Evolutionary conservation across 2,888 invertebrate species (phyloP).

Genomic region (Tetheella fluctuosa): DNA sequence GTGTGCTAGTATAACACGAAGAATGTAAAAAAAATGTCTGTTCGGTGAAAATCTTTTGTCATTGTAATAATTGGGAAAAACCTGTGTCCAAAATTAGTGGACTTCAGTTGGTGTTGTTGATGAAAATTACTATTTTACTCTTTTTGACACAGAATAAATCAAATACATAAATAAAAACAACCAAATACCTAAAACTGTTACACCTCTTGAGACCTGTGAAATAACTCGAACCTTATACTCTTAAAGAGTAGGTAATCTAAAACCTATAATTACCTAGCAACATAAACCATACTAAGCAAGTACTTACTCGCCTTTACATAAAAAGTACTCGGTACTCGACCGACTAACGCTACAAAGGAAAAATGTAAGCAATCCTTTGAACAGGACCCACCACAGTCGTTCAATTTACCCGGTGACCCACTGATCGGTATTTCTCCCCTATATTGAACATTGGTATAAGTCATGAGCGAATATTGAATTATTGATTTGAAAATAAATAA

Average conservation of each 20-base stretch:
- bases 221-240: not conserved
- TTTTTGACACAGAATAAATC: too few species aligned
- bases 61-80: too few species aligned
- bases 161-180: too few species aligned
- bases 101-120: too few species aligned
- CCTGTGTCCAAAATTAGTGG: too few species aligned
- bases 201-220: too few species aligned
- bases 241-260: not conserved
- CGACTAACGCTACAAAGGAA: slow-evolving; percentile 33
- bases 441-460: slow-evolving; percentile 29
- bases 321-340: slow-evolving; percentile 4
- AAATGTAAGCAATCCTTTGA: slow-evolving; percentile 30
- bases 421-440: slow-evolving; percentile 31
- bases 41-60: too few species aligned
- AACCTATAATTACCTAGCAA: not conserved
- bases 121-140: too few species aligned
- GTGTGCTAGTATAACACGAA: not conserved
- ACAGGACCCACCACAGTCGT: slow-evolving; percentile 24
- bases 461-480: not conserved
- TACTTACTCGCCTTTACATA: slow-evolving; percentile 9
- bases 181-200: too few species aligned
- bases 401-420: slow-evolving; percentile 36
- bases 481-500: not conserved
- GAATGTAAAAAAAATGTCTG: not conserved
- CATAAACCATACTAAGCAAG: not conserved